A percentile compares a stretch with the other conserved stretches of the same genome.
These are phyloP conservation scores for Xenentodon cancila DNA, from an alignment of 2,797 vertebrate genomes.

Conservation along the genomic window DNA sequence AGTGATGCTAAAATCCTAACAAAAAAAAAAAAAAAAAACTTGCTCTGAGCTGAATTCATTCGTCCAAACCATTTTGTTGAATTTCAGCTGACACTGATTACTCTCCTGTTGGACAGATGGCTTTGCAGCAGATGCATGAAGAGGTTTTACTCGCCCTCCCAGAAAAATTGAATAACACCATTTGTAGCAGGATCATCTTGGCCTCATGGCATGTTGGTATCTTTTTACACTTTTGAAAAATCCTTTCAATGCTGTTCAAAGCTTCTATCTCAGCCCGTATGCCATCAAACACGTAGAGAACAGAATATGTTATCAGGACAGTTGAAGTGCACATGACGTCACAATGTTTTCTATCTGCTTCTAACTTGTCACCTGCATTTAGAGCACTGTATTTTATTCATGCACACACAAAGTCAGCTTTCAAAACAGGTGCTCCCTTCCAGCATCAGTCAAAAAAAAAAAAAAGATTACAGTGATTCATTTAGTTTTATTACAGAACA, in stretches of 20 bases:
- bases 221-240: conserved; percentile 35
- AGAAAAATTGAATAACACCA: too few species aligned
- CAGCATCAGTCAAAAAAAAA: conserved; percentile 74
- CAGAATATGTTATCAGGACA: not conserved
- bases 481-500: conserved; percentile 64
- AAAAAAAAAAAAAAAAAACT: too few species aligned
- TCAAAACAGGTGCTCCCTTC: conserved; percentile 14
- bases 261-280: conserved; percentile 43
- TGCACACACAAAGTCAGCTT: too few species aligned
- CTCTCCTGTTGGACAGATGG: conserved; percentile 48
- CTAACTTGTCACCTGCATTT: conserved; percentile 18
- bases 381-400: not conserved
- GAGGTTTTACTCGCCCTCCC: conserved; percentile 21
- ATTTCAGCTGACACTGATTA: too few species aligned
- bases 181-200: conserved; percentile 42
- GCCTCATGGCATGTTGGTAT: conserved; percentile 1
- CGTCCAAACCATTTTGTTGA: too few species aligned
- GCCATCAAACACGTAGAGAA: conserved; percentile 27
- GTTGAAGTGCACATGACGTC: conserved; percentile 22
- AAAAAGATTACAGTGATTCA: conserved; percentile 80
- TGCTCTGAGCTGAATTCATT: too few species aligned
- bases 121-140: conserved; percentile 31
- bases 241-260: conserved; percentile 23
- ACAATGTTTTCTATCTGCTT: conserved; percentile 7
- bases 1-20: too few species aligned